Base-by-base conservation (phyloP, 2,888 invertebrate species). In the Nebria salina region DNA sequence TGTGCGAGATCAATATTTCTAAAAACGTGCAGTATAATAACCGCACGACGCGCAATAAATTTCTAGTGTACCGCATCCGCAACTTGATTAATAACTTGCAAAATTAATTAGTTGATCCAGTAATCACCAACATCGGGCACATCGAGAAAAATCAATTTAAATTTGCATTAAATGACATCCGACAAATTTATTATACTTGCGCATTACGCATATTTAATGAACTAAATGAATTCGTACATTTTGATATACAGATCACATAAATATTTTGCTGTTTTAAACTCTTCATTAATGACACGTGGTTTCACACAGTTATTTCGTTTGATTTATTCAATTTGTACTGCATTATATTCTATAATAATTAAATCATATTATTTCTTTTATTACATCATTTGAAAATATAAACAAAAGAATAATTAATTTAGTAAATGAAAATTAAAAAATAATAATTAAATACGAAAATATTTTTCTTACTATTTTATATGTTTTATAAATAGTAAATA, bases 1-100 rank as follows among this genome's bases (percentile, higher is more conserved):
- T 54, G 54, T 54, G 25, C 65, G 15, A 26, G 42, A 76, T 43
- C 34, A 43, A 9, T 65, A 78, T 77, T 20, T 20, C 26, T 11
- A 72, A 73, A 64, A 20, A 1, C 5, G 5, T 34, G 5, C 34
- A 34, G 34, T 34, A 5, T 5, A 34, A 54, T 54, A 11, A 54
- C 54, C 54, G 54, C 2, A 7, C 54, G 54, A 54, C 54, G 54
- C 1, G 54, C 54, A 54, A 54, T 54, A 54, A 54, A 54, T 54
- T 11, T 54, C 4, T 54, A 54, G 54, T 13, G 11, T 11, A 54
- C 54, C 54, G 34, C 54, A 54, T 8, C 34, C 34, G 5, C 54
- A 54, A 54, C 54, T 54, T 54, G 54, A 54, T 54, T 54, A 54
- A 54, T 54, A 54, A 54, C 54, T 54, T 54, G 54, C 54, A 54